phyloP scores from a whole-genome alignment of 2,113 vertebrate species.

The Thinocorus orbignyianus region DNA sequence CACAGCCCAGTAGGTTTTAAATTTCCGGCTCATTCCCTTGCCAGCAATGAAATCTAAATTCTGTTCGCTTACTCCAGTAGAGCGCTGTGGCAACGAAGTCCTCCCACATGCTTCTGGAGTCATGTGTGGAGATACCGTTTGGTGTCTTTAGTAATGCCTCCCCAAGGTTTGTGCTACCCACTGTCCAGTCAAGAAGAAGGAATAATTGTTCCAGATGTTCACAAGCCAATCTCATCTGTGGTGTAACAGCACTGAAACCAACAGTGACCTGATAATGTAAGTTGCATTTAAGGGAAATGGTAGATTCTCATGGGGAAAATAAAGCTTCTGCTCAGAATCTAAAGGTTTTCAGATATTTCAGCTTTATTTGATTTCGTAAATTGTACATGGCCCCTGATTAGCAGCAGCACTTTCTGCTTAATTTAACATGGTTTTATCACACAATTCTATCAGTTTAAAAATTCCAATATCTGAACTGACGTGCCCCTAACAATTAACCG shows the following conservation, averaged over 20 bases:
- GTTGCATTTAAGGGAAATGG: background rate
- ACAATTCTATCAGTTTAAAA: background rate
- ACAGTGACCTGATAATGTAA: background rate
- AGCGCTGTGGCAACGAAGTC: background rate
- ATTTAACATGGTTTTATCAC: background rate
- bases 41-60: background rate
- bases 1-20: background rate
- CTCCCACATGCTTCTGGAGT: background rate
- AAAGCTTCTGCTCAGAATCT: background rate
- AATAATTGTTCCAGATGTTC: background rate
- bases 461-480: background rate
- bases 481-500: background rate
- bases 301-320: background rate
- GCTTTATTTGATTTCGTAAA: background rate
- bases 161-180: background rate
- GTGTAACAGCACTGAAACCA: background rate
- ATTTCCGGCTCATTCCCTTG: background rate
- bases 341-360: background rate
- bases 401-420: background rate
- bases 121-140: background rate
- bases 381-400: background rate
- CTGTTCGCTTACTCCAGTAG: background rate
- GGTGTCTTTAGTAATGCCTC: background rate
- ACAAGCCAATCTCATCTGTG: background rate
- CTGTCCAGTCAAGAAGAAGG: background rate